These are phyloP conservation scores for Yoshiicerus persimilis DNA, from an alignment of 1,140 invertebrate genomes.

Conservation along the genomic window DNA sequence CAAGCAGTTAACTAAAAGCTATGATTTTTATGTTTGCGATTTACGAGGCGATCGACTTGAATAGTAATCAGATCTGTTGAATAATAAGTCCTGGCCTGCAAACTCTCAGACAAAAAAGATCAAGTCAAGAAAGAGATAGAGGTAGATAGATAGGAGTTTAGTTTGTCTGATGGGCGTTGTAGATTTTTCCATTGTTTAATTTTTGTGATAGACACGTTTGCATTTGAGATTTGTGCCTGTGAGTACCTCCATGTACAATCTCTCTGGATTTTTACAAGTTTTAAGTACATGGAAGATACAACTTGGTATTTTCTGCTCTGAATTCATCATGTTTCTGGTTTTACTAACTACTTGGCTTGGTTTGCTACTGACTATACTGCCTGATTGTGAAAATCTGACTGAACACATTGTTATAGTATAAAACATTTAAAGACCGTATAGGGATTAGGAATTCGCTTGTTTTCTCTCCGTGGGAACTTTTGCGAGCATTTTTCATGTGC, in stretches of 20 bases:
- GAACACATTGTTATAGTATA: no score
- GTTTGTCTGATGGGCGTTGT: not conserved
- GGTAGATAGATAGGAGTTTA: not conserved
- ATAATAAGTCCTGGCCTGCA: not conserved
- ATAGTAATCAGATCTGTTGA: not conserved
- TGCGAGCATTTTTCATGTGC: not conserved
- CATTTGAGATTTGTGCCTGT: not conserved
- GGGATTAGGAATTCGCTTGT: not conserved
- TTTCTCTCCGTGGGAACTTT: not conserved
- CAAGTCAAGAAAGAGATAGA: not conserved
- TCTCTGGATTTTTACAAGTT: not conserved
- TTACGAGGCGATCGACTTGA: slow-evolving; percentile 1
- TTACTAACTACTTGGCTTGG: not conserved
- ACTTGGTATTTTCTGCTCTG: not conserved
- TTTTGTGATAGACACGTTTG: not conserved
- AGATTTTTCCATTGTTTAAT: slow-evolving; percentile 5
- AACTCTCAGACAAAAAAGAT: not conserved
- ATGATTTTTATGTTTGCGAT: not conserved
- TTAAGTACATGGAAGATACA: not conserved
- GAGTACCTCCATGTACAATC: not conserved
- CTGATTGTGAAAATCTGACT: not conserved
- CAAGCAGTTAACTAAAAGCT: not conserved
- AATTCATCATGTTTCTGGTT: not conserved
- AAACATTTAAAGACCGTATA: no score
- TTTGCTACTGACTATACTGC: no score